Base-by-base conservation (phyloP, 2,888 invertebrate species). In the Crocallis elinguaria region DNA sequence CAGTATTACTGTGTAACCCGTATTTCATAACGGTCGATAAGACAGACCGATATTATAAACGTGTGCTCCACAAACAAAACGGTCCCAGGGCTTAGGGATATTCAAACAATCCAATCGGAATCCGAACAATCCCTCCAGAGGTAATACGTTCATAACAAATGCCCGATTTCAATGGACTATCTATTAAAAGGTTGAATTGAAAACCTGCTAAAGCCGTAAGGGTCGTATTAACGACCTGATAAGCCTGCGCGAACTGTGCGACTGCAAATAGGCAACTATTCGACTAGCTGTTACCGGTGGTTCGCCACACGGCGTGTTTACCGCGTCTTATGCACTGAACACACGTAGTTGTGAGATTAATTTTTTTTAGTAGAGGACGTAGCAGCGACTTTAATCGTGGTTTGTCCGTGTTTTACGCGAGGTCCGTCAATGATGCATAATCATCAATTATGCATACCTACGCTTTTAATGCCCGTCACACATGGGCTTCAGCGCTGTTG, bases 101-200 rank as follows among this genome's bases (percentile, higher is more conserved):
- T n/a, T 12, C 33, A 16, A 45, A 52, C 39, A 52, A 39, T 45
- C 35, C 39, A 16, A 51, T 35, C 17, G 39, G 19, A 44, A 7
- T 30, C 21, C 42, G 29, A 29, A 52, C 45, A 41, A 52, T 23
- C 17, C 51, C 39, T 11, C 29, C 30, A 29, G 51, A 29, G 39
- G 30, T 30, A 44, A 45, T 46, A 36, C 52, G 52, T 52, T 46
- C 48, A 36, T 54, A 43, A 38, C 53, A 44, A 54, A 49, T 42
- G 48, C 37, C 37, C 53, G 33, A 43, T 49, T 52, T 52, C 52
- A 52, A 52, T 48, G 48, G 53, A 48, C 43, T 54, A 54, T 54
- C 48, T 54, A 54, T 48, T 54, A 54, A 54, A 53, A 54, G 53
- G 53, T 38, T 54, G 43, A 54, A 54, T 54, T 54, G 53, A 54